phyloP scores from a whole-genome alignment of 2,888 invertebrate species.

The Frankliniella intonsa region DNA sequence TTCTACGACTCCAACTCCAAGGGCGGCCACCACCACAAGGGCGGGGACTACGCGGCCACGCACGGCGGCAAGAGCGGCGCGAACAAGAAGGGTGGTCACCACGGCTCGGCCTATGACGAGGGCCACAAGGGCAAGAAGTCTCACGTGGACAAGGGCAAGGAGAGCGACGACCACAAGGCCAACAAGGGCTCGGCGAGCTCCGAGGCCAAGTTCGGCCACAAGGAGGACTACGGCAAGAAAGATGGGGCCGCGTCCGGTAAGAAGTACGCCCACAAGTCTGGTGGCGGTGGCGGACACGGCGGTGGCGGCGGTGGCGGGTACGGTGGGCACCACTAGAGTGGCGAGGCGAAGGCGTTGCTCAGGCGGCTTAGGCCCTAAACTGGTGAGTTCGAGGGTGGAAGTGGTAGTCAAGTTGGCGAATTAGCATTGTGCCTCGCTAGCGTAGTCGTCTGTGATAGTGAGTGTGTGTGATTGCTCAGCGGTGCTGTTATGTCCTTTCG shows the following conservation, averaged over 20 bases:
- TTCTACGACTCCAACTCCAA: slow-evolving; percentile 84
- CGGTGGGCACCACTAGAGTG: neutral
- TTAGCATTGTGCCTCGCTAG: neutral
- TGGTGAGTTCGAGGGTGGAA: too few species aligned
- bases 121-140: slow-evolving; percentile 75
- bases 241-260: slow-evolving; percentile 67
- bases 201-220: slow-evolving; percentile 67
- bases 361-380: too few species aligned
- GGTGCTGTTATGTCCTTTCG: neutral
- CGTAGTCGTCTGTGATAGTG: slow-evolving; percentile 7
- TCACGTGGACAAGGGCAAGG: slow-evolving; percentile 73
- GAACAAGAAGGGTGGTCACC: slow-evolving; percentile 72
- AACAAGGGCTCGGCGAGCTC: slow-evolving; percentile 72
- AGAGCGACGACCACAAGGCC: slow-evolving; percentile 74
- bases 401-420: too few species aligned
- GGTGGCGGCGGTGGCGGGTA: neutral
- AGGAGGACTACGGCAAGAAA: slow-evolving; percentile 71
- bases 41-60: slow-evolving; percentile 70
- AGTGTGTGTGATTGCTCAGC: neutral
- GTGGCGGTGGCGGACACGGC: neutral
- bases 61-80: slow-evolving; percentile 67
- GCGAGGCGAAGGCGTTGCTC: too few species aligned
- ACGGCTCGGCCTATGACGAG: slow-evolving; percentile 70
- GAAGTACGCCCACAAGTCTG: slow-evolving; percentile 54
- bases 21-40: slow-evolving; percentile 68